Percentiles rank a stretch among this genome's conserved stretches.
Conservation (phyloP, 2,888 invertebrate genomes). For the Drosophila melanosoma region DNA sequence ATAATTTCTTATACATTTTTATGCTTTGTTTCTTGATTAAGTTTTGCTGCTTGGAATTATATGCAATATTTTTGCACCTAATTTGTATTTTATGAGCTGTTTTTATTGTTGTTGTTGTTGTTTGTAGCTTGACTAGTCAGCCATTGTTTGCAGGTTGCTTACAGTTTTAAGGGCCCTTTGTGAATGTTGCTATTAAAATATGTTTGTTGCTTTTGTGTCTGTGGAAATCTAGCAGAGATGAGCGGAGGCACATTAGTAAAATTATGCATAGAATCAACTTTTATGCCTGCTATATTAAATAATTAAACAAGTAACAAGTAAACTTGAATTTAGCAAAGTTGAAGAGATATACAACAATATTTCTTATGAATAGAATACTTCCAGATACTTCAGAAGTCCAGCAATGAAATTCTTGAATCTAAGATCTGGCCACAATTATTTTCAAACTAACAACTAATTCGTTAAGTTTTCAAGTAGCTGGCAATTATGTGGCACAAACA, state of each 20-base stretch:
- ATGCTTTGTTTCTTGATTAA: slow-evolving; percentile 10
- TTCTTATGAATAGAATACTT: not conserved
- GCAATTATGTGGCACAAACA: not conserved
- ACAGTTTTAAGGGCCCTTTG: slow-evolving; percentile 28
- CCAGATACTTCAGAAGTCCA: not conserved
- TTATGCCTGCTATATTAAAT: not conserved
- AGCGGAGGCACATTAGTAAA: slow-evolving; percentile 14
- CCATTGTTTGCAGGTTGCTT: slow-evolving; percentile 31
- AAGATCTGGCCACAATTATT: not conserved
- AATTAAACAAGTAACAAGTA: not conserved
- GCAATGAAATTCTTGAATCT: not conserved
- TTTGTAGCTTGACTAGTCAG: not conserved
- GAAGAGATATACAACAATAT: no score
- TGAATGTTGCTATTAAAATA: slow-evolving; percentile 21
- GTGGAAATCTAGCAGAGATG: slow-evolving; percentile 18
- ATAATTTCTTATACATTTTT: slow-evolving; percentile 22
- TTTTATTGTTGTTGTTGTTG: slow-evolving; percentile 5
- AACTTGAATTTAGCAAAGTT: not conserved
- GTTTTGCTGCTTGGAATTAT: slow-evolving; percentile 46
- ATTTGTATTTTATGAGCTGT: slow-evolving; percentile 34
- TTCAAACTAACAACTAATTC: no score
- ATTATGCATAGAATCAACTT: not conserved
- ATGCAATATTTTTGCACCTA: slow-evolving; percentile 28
- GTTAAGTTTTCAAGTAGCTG: no score
- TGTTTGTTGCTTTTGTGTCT: slow-evolving; percentile 22